A percentile compares a stretch with the other conserved stretches of the same genome.
These are phyloP conservation scores for Tetragnatha versicolor DNA, from an alignment of 1,140 invertebrate genomes.

Conservation along the genomic window DNA sequence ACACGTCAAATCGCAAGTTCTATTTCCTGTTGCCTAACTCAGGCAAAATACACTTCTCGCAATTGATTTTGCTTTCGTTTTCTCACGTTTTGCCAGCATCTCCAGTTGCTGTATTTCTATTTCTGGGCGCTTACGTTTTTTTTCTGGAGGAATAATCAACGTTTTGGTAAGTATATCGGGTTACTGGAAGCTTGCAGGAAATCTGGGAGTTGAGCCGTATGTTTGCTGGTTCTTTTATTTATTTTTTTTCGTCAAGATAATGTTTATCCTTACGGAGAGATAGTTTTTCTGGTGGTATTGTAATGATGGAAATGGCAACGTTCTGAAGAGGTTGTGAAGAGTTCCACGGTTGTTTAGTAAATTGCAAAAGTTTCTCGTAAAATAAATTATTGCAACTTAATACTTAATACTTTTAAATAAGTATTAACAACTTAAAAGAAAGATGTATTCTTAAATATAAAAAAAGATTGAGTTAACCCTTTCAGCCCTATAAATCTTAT, in stretches of 20 bases:
- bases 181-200: neutral
- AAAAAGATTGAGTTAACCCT: too few species aligned
- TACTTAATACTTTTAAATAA: too few species aligned
- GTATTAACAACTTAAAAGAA: too few species aligned
- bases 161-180: constrained; percentile 15
- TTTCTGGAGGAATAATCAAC: neutral
- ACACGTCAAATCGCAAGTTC: constrained; percentile 16
- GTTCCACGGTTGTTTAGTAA: too few species aligned
- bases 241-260: neutral
- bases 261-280: too few species aligned
- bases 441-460: too few species aligned
- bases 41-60: constrained; percentile 10
- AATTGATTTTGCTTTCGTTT: constrained; percentile 20
- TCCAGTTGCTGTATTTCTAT: neutral
- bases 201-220: neutral
- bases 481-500: too few species aligned
- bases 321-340: too few species aligned
- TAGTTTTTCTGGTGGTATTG: too few species aligned
- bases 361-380: too few species aligned
- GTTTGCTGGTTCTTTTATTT: neutral
- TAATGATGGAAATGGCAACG: too few species aligned
- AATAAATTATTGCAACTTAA: too few species aligned
- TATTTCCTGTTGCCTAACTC: constrained; percentile 4
- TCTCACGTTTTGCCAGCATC: constrained; percentile 12
- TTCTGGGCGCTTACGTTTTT: neutral